phyloP scores from a whole-genome alignment of 1,140 invertebrate species.

The Hylaeus anthracinus region DNA sequence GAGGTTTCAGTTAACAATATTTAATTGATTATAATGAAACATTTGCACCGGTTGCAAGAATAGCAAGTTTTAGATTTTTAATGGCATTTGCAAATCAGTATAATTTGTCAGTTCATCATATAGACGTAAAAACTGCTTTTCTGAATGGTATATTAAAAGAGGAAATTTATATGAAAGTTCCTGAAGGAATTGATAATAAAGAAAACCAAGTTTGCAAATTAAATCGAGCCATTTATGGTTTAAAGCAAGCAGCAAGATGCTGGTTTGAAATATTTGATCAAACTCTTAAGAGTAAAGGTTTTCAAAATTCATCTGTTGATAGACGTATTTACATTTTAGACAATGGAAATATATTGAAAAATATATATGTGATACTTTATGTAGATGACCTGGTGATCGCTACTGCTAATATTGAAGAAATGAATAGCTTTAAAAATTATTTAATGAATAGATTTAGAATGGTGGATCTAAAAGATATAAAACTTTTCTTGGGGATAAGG shows the following conservation, averaged over 20 bases:
- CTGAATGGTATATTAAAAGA: conserved; percentile 46
- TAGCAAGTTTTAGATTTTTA: conserved; percentile 68
- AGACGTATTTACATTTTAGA: too few relatives aligned
- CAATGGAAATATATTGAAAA: too few relatives aligned
- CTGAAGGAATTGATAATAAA: conserved; percentile 17
- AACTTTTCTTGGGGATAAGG: background rate
- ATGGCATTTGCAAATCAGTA: conserved; percentile 76
- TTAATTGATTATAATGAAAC: too few relatives aligned
- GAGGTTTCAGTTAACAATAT: conserved; percentile 73
- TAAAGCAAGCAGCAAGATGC: conserved; percentile 21
- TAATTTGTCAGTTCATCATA: conserved; percentile 74
- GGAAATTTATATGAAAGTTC: conserved; percentile 63
- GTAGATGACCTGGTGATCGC: conserved; percentile 26
- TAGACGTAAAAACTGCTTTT: conserved; percentile 72
- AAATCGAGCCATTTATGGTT: conserved; percentile 21
- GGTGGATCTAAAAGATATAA: conserved; percentile 1
- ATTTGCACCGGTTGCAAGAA: background rate
- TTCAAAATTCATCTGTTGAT: too few relatives aligned
- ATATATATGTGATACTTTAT: background rate
- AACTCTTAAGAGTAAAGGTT: too few relatives aligned
- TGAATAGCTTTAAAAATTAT: conserved; percentile 11
- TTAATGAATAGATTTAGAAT: conserved; percentile 18
- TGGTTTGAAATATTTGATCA: conserved; percentile 3
- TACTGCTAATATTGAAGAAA: background rate
- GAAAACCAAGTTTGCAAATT: conserved; percentile 5